phyloP scores from a whole-genome alignment of 2,113 vertebrate genomes.

The Choloepus hoffmanni region DNA sequence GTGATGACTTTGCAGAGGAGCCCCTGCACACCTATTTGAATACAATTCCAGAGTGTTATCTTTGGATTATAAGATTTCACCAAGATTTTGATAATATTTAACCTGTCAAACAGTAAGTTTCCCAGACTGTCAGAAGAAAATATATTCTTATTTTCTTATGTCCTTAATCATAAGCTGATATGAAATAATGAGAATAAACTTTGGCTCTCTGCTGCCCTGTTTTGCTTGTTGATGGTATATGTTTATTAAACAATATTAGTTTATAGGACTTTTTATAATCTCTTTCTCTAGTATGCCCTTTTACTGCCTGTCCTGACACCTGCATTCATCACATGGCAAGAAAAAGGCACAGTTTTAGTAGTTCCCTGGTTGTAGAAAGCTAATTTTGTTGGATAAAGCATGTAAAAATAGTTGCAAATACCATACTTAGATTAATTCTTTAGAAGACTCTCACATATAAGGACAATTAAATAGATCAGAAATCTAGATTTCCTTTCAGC shows the following conservation, averaged over 20 bases:
- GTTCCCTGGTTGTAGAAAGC: background rate
- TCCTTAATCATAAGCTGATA: slow-evolving; percentile 17
- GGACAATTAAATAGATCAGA: background rate
- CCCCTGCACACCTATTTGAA: background rate
- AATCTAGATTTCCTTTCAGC: background rate
- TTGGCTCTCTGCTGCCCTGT: background rate
- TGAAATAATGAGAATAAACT: background rate
- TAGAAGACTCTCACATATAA: slow-evolving; percentile 31
- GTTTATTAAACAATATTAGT: slow-evolving; percentile 37
- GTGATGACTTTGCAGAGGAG: slow-evolving; percentile 1
- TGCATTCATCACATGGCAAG: background rate
- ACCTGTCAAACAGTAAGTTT: background rate
- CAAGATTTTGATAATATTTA: background rate
- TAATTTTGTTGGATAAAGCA: background rate
- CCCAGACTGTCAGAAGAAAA: slow-evolving; percentile 29
- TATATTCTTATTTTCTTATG: background rate
- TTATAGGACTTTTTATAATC: background rate
- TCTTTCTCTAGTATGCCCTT: background rate
- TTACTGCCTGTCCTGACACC: background rate
- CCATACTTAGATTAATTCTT: background rate
- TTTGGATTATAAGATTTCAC: background rate
- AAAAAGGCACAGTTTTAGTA: background rate
- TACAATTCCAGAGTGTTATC: background rate
- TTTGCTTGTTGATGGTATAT: slow-evolving; percentile 19
- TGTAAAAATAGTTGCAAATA: background rate